Conservation (phyloP, 2,888 invertebrate genomes). For the Calameuta pallipes region DNA sequence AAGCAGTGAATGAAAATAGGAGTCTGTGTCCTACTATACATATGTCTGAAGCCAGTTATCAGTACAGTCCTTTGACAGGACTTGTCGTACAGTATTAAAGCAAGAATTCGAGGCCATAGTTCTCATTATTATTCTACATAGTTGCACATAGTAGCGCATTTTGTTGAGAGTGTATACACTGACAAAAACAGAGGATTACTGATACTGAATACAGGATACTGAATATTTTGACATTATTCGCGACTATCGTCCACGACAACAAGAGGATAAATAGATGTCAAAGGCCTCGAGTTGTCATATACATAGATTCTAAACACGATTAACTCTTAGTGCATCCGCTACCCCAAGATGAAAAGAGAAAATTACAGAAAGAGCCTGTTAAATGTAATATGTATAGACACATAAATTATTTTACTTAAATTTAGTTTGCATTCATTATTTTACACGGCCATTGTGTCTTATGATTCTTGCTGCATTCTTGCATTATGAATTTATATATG, state of each 20-base stretch:
- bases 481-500: not conserved
- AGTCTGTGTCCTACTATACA: not conserved
- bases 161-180: slow-evolving; percentile 11
- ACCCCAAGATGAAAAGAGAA: slow-evolving; percentile 18
- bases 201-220: no score
- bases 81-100: slow-evolving; percentile 56
- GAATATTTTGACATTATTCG: slow-evolving; percentile 7
- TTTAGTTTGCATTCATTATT: slow-evolving; percentile 45
- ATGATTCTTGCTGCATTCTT: not conserved
- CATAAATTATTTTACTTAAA: slow-evolving; percentile 60
- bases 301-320: not conserved
- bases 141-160: slow-evolving; percentile 33
- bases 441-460: slow-evolving; percentile 12
- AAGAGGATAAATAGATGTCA: slow-evolving; percentile 1
- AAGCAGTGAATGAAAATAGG: slow-evolving; percentile 15
- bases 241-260: slow-evolving; percentile 24
- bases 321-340: not conserved
- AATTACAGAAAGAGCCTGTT: slow-evolving; percentile 42
- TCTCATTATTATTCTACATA: slow-evolving; percentile 8
- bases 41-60: slow-evolving; percentile 31
- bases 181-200: not conserved
- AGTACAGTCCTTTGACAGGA: slow-evolving; percentile 28
- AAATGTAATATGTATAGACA: slow-evolving; percentile 52
- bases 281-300: not conserved
- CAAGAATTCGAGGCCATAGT: slow-evolving; percentile 35